A percentile compares a stretch with the other conserved stretches of the same genome.
These are phyloP conservation scores for Thaleichthys pacificus DNA, from an alignment of 2,797 vertebrate species.

Conservation along the genomic window DNA sequence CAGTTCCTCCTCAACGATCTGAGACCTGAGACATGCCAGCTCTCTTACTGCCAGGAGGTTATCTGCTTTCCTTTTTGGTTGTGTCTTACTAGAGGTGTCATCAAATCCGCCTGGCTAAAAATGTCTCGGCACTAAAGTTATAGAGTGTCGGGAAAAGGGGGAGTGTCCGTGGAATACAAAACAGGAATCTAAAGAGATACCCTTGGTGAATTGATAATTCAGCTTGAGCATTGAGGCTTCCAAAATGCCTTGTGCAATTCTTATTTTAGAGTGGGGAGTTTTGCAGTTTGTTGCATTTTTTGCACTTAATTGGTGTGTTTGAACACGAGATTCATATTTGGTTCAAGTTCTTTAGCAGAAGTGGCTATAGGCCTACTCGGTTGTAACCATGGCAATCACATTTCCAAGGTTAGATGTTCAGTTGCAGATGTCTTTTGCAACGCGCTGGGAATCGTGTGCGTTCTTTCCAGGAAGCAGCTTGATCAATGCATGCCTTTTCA, in stretches of 20 bases:
- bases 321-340: neutral
- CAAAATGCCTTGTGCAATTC: neutral
- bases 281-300: neutral
- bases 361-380: neutral
- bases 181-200: neutral
- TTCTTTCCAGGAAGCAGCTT: neutral
- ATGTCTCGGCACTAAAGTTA: slow-evolving; percentile 44
- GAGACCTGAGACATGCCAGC: neutral
- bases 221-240: slow-evolving; percentile 4
- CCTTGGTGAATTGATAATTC: slow-evolving; percentile 31
- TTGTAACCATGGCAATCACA: slow-evolving; percentile 6
- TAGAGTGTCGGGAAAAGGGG: slow-evolving; percentile 13
- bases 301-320: neutral
- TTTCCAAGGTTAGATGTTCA: no score
- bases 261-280: slow-evolving; percentile 27
- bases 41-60: neutral
- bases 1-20: no score
- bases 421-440: no score
- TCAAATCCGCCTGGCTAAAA: slow-evolving; percentile 30
- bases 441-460: neutral
- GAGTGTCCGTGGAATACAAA: slow-evolving; percentile 9
- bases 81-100: neutral
- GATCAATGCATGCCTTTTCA: neutral
- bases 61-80: slow-evolving; percentile 5
- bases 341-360: slow-evolving; percentile 9